Conservation (phyloP, 1,140 invertebrate species). For the Ceratoteleas bidentatus region DNA sequence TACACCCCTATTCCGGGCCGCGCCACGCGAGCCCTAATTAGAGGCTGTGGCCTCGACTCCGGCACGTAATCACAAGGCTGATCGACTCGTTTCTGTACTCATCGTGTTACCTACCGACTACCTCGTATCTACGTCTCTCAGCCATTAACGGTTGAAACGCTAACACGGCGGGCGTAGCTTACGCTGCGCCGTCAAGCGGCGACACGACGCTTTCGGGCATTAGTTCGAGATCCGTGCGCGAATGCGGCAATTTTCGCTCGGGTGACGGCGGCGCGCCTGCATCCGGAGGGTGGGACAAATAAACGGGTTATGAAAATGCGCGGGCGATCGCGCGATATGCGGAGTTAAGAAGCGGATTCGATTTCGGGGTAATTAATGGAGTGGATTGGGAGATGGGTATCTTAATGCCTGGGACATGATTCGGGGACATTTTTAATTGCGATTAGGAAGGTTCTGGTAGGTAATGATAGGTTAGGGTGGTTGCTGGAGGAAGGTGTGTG, state of each 20-base stretch:
- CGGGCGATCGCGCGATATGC: background rate
- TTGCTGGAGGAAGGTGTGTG: too few relatives aligned
- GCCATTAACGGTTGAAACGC: constrained; percentile 69
- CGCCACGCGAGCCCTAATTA: constrained; percentile 80
- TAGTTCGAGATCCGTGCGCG: constrained; percentile 31
- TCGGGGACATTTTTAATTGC: too few relatives aligned
- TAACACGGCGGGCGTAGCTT: constrained; percentile 62
- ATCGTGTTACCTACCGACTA: constrained; percentile 67
- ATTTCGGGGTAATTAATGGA: constrained; percentile 11
- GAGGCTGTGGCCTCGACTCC: constrained; percentile 75
- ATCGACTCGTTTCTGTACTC: constrained; percentile 74
- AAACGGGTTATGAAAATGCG: constrained; percentile 27
- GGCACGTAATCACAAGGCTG: constrained; percentile 79
- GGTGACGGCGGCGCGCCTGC: background rate
- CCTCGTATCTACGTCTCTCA: constrained; percentile 62
- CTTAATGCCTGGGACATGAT: background rate
- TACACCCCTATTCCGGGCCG: constrained; percentile 81
- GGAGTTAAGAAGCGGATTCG: constrained; percentile 7
- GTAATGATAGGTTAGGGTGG: too few relatives aligned
- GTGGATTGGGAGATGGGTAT: background rate
- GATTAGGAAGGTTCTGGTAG: too few relatives aligned
- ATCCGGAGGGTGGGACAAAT: constrained; percentile 12
- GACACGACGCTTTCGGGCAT: constrained; percentile 42
- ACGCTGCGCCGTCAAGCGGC: constrained; percentile 55
- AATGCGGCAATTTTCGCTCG: constrained; percentile 30